A percentile compares a stretch with the other conserved stretches of the same genome.
Evolutionary conservation across 1,140 invertebrate genomes (phyloP).

Genomic region (Eueides isabella): DNA sequence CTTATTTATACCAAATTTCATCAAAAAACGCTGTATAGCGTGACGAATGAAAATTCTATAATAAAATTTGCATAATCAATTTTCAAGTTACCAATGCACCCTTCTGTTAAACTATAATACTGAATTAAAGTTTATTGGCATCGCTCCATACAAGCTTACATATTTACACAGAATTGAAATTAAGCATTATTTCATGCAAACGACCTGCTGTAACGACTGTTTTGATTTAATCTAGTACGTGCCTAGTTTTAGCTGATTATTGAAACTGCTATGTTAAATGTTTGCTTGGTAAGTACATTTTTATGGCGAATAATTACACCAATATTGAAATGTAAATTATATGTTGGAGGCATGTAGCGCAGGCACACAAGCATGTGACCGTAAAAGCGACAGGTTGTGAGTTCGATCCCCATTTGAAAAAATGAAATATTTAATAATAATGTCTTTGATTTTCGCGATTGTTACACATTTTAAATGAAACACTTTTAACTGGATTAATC

Average conservation of each 20-base stretch:
- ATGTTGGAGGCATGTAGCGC: too few species aligned
- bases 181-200: constrained; percentile 77
- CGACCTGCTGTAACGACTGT: constrained; percentile 59
- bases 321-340: not conserved
- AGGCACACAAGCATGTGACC: too few species aligned
- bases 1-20: constrained; percentile 28
- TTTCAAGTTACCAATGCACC: constrained; percentile 64
- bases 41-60: constrained; percentile 69
- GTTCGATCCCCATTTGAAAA: too few species aligned
- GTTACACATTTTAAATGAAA: too few species aligned
- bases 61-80: constrained; percentile 80
- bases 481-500: too few species aligned
- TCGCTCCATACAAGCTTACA: constrained; percentile 65
- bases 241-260: constrained; percentile 54
- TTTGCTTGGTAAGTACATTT: not conserved
- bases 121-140: constrained; percentile 71
- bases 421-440: too few species aligned
- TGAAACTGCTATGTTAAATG: constrained; percentile 35
- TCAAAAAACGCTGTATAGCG: constrained; percentile 45
- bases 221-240: constrained; percentile 62
- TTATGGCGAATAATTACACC: not conserved
- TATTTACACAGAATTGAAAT: constrained; percentile 70
- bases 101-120: constrained; percentile 48
- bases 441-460: too few species aligned
- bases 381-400: too few species aligned